Evolutionary conservation across 2,888 invertebrate species (phyloP).

Genomic region (Sphaerophoria rueppellii): DNA sequence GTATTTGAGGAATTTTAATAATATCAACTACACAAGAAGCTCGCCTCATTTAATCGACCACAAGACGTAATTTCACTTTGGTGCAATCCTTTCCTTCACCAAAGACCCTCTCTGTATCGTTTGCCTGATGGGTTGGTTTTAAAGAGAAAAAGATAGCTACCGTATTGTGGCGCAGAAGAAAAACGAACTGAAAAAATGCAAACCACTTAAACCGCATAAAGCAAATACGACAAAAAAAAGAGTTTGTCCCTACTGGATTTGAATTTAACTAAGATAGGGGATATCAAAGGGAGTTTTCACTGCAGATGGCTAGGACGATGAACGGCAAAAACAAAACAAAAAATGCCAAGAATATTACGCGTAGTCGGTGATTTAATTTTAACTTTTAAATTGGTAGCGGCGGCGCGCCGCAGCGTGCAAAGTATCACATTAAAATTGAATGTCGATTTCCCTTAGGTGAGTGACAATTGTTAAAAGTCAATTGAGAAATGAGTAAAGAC

Average conservation of each 20-base stretch:
- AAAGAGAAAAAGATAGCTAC: constrained; percentile 57
- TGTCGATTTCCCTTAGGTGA: constrained; percentile 10
- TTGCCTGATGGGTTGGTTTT: constrained; percentile 30
- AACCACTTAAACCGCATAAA: constrained; percentile 60
- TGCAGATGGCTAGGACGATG: constrained; percentile 31
- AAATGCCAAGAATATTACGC: constrained; percentile 24
- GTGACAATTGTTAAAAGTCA: constrained; percentile 44
- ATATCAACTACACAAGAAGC: constrained; percentile 51
- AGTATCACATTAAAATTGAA: constrained; percentile 43
- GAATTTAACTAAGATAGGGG: constrained; percentile 33
- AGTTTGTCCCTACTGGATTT: constrained; percentile 34
- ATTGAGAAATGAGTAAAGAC: constrained; percentile 35
- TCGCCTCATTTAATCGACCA: constrained; percentile 67
- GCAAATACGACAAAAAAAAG: constrained; percentile 31
- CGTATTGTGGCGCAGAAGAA: constrained; percentile 50
- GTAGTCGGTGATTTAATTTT: constrained; percentile 36
- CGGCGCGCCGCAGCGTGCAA: constrained; percentile 43
- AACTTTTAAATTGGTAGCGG: constrained; percentile 3
- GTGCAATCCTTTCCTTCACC: constrained; percentile 10
- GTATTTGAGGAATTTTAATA: constrained; percentile 64
- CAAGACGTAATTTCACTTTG: constrained; percentile 72
- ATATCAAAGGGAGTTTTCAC: constrained; percentile 41
- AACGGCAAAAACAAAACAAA: neutral
- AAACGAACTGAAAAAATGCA: constrained; percentile 9
- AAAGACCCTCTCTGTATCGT: neutral